Percentiles rank a stretch among this genome's conserved stretches.
phyloP scores from a whole-genome alignment of 2,113 vertebrate genomes.

The Talpa occidentalis region DNA sequence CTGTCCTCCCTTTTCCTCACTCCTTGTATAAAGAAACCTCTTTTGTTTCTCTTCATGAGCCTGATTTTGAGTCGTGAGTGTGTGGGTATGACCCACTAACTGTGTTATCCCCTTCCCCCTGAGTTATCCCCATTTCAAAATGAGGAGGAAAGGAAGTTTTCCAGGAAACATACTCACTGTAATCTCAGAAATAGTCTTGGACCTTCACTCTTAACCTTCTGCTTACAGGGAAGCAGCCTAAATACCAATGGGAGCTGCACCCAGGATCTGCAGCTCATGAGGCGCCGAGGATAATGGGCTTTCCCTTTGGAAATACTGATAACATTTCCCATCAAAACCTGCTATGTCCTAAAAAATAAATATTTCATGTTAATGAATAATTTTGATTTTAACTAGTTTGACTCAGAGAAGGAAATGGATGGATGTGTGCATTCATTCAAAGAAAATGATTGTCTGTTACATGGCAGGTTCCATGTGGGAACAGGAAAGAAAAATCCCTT shows the following conservation, averaged over 20 bases:
- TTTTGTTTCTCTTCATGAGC: no score
- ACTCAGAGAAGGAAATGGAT: neutral
- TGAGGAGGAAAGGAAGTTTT: neutral
- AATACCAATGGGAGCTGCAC: neutral
- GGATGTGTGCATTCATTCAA: neutral
- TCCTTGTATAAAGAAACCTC: no score
- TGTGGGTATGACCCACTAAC: no score
- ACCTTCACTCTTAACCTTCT: neutral
- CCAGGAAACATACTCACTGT: neutral
- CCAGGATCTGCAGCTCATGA: neutral
- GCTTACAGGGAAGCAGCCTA: neutral
- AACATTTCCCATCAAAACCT: neutral
- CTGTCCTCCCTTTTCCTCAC: no score
- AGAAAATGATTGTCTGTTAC: neutral
- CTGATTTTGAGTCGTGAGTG: no score
- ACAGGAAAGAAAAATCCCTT: neutral
- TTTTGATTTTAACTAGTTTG: conserved; percentile 52
- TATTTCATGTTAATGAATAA: conserved; percentile 4
- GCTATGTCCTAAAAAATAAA: neutral
- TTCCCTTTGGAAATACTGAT: conserved; percentile 16
- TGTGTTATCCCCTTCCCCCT: no score
- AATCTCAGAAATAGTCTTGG: neutral
- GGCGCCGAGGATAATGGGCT: neutral
- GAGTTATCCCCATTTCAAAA: neutral
- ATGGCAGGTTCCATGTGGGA: neutral